Conservation (phyloP, 2,888 invertebrate genomes). For the Drosophila conformis region DNA sequence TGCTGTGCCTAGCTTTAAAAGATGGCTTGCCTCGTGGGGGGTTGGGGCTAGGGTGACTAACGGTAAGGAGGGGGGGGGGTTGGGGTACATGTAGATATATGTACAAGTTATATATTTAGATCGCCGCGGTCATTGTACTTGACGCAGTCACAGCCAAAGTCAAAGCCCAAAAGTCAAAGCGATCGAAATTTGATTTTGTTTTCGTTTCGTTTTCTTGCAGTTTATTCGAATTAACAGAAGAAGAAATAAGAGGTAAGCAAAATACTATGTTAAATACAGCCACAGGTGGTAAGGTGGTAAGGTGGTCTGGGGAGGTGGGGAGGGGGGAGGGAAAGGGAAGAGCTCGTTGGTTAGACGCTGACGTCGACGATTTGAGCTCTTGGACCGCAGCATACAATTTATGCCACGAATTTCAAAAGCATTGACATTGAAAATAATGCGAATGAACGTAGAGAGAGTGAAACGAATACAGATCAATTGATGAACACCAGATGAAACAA, state of each 20-base stretch:
- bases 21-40: background rate
- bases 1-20: background rate
- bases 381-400: slow-evolving; percentile 45
- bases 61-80: background rate
- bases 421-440: slow-evolving; percentile 78
- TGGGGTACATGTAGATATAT: slow-evolving; percentile 1
- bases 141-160: slow-evolving; percentile 28
- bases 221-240: slow-evolving; percentile 1
- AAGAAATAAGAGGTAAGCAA: slow-evolving; percentile 34
- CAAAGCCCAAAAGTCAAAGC: slow-evolving; percentile 30
- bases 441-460: slow-evolving; percentile 39
- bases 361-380: slow-evolving; percentile 14
- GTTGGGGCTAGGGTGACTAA: background rate
- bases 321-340: background rate
- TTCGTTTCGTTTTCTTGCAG: slow-evolving; percentile 62
- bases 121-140: slow-evolving; percentile 70
- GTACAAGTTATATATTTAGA: slow-evolving; percentile 5
- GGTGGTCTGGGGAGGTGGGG: too few relatives aligned
- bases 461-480: slow-evolving; percentile 9
- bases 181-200: slow-evolving; percentile 50
- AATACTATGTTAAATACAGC: slow-evolving; percentile 4
- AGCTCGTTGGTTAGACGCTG: slow-evolving; percentile 20
- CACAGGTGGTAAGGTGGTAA: background rate
- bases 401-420: slow-evolving; percentile 72
- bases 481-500: slow-evolving; percentile 7